These are phyloP conservation scores for Anorthoa munda DNA, from an alignment of 2,888 invertebrate genomes.

Conservation along the genomic window DNA sequence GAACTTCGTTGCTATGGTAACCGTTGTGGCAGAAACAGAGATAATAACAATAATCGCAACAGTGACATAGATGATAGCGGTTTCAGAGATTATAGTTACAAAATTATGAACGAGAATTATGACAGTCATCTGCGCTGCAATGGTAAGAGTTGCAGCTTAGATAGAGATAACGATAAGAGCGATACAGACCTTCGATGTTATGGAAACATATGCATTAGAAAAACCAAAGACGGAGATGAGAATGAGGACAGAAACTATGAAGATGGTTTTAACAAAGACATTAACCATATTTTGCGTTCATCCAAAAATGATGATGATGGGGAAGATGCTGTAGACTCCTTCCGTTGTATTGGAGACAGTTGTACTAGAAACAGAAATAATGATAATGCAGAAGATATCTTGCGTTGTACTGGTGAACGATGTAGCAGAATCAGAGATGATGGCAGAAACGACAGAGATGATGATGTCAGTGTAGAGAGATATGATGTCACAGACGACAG, in stretches of 20 bases:
- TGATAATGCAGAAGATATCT: not conserved
- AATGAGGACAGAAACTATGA: too few relatives aligned
- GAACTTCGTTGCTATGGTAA: constrained; percentile 10
- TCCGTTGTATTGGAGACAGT: constrained; percentile 20
- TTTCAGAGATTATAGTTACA: constrained; percentile 29
- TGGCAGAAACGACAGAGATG: too few relatives aligned
- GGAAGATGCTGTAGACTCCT: not conserved
- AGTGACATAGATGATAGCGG: not conserved
- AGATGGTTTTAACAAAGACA: not conserved
- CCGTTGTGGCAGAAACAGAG: not conserved
- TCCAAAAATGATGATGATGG: not conserved
- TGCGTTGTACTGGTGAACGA: not conserved
- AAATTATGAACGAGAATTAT: constrained; percentile 14
- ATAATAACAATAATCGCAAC: not conserved
- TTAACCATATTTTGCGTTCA: not conserved
- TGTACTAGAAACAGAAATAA: not conserved
- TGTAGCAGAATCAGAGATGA: not conserved
- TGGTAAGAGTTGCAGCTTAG: constrained; percentile 9
- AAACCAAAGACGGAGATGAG: not conserved
- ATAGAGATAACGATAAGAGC: not conserved
- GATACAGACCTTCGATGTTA: constrained; percentile 11
- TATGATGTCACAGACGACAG: not conserved
- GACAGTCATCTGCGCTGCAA: constrained; percentile 21
- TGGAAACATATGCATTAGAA: constrained; percentile 28
- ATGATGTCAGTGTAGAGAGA: not conserved